A percentile compares a stretch with the other conserved stretches of the same genome.
These are phyloP conservation scores for Ectropis crepuscularia DNA, from an alignment of 2,888 invertebrate species.

Conservation along the genomic window DNA sequence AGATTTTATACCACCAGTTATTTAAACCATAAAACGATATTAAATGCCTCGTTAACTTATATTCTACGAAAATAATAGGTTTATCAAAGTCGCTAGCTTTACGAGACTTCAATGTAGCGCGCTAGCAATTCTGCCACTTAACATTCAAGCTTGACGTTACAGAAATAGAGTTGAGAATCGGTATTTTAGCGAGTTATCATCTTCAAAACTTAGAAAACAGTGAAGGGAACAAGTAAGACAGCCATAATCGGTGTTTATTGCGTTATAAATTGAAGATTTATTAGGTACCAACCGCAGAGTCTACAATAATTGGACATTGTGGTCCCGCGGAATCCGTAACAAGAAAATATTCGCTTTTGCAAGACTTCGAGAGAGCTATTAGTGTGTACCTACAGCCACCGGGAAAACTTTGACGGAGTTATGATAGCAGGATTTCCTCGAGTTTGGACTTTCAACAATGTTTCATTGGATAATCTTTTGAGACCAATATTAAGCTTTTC, in stretches of 20 bases:
- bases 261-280: constrained; percentile 50
- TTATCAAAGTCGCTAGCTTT: constrained; percentile 14
- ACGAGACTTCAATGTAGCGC: neutral
- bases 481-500: too few species aligned
- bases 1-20: too few species aligned
- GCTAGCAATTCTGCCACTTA: neutral
- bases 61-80: constrained; percentile 9
- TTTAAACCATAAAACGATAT: neutral
- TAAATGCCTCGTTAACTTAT: neutral
- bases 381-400: constrained; percentile 1
- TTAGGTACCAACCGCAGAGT: constrained; percentile 37
- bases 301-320: constrained; percentile 38
- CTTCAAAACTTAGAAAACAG: constrained; percentile 19
- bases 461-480: too few species aligned
- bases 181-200: constrained; percentile 7
- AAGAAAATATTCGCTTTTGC: constrained; percentile 30
- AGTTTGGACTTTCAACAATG: too few species aligned
- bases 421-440: too few species aligned
- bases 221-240: constrained; percentile 36
- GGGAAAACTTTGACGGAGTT: neutral
- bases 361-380: constrained; percentile 11
- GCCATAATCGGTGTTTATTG: constrained; percentile 42
- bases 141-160: neutral
- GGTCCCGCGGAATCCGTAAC: constrained; percentile 39
- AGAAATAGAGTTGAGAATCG: constrained; percentile 11